A percentile compares a stretch with the other conserved stretches of the same genome.
Evolutionary conservation across 2,113 vertebrate genomes (phyloP).

Genomic region (Rissa tridactyla): DNA sequence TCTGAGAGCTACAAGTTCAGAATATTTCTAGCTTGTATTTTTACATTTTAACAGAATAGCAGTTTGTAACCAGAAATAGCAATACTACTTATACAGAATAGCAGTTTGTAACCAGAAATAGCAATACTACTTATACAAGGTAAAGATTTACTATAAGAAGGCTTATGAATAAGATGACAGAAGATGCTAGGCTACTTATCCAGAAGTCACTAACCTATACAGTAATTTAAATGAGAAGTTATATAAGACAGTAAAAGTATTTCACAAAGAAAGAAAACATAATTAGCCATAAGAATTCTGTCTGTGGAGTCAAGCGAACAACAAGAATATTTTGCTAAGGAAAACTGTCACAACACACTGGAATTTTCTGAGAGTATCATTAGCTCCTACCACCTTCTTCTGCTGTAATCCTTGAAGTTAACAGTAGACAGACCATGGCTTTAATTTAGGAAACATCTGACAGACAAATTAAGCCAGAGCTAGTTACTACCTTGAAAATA

Average conservation of each 20-base stretch:
- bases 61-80: background rate
- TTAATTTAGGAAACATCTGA: background rate
- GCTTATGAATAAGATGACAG: background rate
- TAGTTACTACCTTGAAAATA: background rate
- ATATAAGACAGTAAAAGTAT: background rate
- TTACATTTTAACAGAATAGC: background rate
- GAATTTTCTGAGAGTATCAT: background rate
- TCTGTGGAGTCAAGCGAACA: background rate
- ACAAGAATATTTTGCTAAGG: background rate
- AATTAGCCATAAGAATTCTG: background rate
- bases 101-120: background rate
- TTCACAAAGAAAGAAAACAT: background rate
- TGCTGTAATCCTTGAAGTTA: background rate
- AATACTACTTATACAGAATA: background rate
- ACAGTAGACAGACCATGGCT: background rate
- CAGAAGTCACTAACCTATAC: background rate
- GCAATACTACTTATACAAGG: background rate
- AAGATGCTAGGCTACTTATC: background rate
- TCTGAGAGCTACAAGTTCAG: background rate
- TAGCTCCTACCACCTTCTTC: background rate
- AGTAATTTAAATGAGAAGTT: background rate
- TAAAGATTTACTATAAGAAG: background rate
- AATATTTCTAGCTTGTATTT: background rate
- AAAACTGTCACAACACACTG: background rate
- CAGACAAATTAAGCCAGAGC: background rate